phyloP scores from a whole-genome alignment of 2,797 vertebrate species.

The Brachyrhaphis roseni region DNA sequence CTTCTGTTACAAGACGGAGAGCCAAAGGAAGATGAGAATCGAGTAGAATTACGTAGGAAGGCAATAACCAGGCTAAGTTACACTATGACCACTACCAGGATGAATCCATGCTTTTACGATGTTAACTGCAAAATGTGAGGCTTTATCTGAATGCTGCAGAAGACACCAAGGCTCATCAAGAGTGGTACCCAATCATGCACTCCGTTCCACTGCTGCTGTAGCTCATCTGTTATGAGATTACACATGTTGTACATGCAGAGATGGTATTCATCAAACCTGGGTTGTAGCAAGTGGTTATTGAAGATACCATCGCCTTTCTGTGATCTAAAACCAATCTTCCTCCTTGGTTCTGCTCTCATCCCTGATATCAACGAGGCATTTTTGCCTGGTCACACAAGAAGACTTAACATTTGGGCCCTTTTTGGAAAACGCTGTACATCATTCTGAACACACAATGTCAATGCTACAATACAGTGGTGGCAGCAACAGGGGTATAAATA shows the following conservation, averaged over 20 bases:
- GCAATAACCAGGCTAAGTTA: not conserved
- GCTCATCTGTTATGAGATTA: not conserved
- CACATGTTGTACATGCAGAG: not conserved
- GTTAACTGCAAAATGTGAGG: not conserved
- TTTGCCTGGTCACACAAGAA: not conserved
- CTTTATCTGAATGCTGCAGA: not conserved
- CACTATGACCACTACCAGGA: not conserved
- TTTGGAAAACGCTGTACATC: not conserved
- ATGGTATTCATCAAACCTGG: not conserved
- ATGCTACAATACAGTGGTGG: not conserved
- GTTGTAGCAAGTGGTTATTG: not conserved
- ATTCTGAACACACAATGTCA: not conserved
- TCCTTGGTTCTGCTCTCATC: not conserved
- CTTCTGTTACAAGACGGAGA: too few species aligned
- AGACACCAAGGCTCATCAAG: not conserved
- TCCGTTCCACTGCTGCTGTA: not conserved
- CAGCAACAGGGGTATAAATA: not conserved
- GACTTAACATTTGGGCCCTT: not conserved
- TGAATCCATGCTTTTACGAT: not conserved
- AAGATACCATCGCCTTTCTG: not conserved
- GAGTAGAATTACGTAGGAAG: too few species aligned
- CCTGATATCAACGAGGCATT: not conserved
- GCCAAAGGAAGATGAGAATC: too few species aligned
- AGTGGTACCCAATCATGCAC: not conserved
- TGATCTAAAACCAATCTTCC: not conserved